These are phyloP conservation scores for Sorex fumeus DNA, from an alignment of 2,113 vertebrate genomes.

Conservation along the genomic window DNA sequence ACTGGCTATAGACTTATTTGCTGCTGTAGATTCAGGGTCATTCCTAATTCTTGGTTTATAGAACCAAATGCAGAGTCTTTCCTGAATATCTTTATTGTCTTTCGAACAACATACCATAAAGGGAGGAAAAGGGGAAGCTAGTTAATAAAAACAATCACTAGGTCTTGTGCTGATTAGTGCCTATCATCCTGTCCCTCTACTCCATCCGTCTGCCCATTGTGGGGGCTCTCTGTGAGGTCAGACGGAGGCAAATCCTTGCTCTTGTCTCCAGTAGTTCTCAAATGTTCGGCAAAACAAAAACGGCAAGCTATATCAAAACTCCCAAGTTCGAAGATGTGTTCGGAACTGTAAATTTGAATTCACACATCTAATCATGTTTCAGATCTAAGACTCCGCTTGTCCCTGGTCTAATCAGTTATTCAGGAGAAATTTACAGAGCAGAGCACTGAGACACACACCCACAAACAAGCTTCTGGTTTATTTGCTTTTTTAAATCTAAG, in stretches of 20 bases:
- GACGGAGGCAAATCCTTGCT: neutral
- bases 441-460: neutral
- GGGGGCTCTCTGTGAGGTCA: neutral
- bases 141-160: neutral
- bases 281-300: neutral
- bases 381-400: slow-evolving; percentile 8
- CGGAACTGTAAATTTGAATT: slow-evolving; percentile 9
- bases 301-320: neutral
- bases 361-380: slow-evolving; percentile 22
- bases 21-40: neutral
- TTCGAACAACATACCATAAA: too few relatives aligned
- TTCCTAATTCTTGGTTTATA: neutral
- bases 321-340: neutral
- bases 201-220: neutral
- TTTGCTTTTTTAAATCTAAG: slow-evolving; percentile 65
- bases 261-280: neutral
- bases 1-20: too few relatives aligned
- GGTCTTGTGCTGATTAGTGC: neutral
- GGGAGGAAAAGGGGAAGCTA: neutral
- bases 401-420: slow-evolving; percentile 34
- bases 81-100: neutral
- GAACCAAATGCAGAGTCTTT: neutral
- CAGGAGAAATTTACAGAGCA: slow-evolving; percentile 66
- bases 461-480: slow-evolving; percentile 53
- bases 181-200: neutral